Evolutionary conservation across 2,888 invertebrate species (phyloP), one percentile per base, ranked within the genome.

Genomic region (Parthenolecanium corni): DNA sequence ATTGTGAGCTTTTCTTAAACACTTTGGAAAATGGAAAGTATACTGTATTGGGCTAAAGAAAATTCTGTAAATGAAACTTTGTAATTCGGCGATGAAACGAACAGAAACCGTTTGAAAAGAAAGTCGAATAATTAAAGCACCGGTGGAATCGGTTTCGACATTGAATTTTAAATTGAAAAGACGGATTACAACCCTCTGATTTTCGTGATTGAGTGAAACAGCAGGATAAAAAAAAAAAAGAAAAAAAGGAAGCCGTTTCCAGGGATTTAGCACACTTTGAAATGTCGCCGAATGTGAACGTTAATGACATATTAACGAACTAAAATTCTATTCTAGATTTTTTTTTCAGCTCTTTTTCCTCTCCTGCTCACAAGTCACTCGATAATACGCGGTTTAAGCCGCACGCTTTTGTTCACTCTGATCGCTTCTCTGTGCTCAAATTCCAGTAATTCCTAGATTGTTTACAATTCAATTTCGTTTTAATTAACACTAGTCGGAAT

Each of bases 201-300:
- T 46, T 44, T 49, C 14, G 38, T 0, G 16, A 25, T 46, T 44
- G 20, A 18, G 46, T 44, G 46, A 9, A 16, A 44, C 49, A 23
- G 31, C 4, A 31, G 9, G 31, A 31, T 4, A 31, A 9, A 31
- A 31, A 31, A 31, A 31, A 31, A 31, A 31, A 31, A 31, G 9
- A 21, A 61, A 61, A 58, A 61, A 61, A 49, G 38, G 38, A 49
- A 49, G 11, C 57, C 31, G 51, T 61, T 61, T 58, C 49, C 36
- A 61, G 61, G 61, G 61, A 61, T 61, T 61, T 61, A 61, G 49
- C 61, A 61, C 61, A 49, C 61, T 61, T 61, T 61, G 61, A 61
- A 61, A 61, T 61, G 38, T 61, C 49, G 51, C 49, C 61, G 61
- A 61, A 61, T 24, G 49, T 61, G 51, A 61, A 61, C 61, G 51